These are phyloP conservation scores for Alcedo quadribrachys DNA, from an alignment of 2,797 vertebrate species.

Conservation along the genomic window DNA sequence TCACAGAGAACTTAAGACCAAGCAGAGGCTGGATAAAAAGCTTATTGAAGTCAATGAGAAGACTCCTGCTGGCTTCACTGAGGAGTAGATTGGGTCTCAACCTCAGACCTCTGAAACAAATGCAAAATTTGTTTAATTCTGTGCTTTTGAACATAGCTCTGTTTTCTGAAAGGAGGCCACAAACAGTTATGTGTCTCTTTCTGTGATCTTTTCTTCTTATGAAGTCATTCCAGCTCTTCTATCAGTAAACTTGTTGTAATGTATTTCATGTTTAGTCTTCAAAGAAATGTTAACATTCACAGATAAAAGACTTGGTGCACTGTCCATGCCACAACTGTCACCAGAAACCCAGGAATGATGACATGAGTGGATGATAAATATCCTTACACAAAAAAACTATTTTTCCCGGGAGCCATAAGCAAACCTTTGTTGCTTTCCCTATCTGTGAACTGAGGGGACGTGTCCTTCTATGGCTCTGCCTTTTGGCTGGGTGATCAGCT, in stretches of 20 bases:
- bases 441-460: background rate
- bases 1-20: background rate
- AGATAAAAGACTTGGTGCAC: constrained; percentile 71
- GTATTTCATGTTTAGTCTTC: constrained; percentile 67
- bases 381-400: constrained; percentile 61
- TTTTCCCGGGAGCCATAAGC: constrained; percentile 66
- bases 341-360: constrained; percentile 55
- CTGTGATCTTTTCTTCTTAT: constrained; percentile 53
- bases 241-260: constrained; percentile 69
- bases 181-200: constrained; percentile 59
- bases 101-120: constrained; percentile 26
- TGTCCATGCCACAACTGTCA: constrained; percentile 49
- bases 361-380: constrained; percentile 72
- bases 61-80: constrained; percentile 25
- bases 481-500: background rate
- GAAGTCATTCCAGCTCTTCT: constrained; percentile 69
- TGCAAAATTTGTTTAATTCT: constrained; percentile 40
- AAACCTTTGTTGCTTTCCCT: constrained; percentile 75
- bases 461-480: background rate
- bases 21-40: constrained; percentile 11
- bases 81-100: background rate
- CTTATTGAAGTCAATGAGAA: constrained; percentile 12
- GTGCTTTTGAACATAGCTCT: constrained; percentile 46
- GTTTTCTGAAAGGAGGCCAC: constrained; percentile 48
- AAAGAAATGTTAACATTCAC: constrained; percentile 66